Percentiles rank a stretch among this genome's conserved stretches.
phyloP scores from a whole-genome alignment of 1,140 invertebrate species.

The Cherax destructor region DNA sequence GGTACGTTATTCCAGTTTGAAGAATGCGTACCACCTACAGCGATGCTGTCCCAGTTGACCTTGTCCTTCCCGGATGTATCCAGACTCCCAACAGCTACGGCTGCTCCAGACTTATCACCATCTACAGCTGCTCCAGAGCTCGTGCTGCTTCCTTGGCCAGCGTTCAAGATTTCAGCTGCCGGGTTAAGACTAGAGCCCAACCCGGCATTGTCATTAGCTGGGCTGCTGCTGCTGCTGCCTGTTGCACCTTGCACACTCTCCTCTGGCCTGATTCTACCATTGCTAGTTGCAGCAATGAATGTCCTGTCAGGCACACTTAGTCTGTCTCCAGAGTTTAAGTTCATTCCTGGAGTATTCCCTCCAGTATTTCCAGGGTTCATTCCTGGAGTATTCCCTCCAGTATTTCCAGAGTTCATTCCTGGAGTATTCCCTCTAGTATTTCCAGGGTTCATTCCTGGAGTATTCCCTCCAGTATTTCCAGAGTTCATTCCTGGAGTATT shows the following conservation, averaged over 20 bases:
- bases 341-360: not conserved
- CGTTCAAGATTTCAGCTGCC: constrained; percentile 1
- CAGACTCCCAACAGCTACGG: not conserved
- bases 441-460: too few species aligned
- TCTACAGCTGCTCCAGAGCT: not conserved
- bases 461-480: not conserved
- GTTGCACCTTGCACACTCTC: not conserved
- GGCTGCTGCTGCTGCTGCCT: not conserved
- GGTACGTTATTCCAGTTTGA: not conserved
- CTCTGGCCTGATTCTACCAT: not conserved
- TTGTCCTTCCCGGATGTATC: too few species aligned
- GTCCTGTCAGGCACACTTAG: not conserved
- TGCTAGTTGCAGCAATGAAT: constrained; percentile 5
- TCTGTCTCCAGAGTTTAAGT: not conserved
- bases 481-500: not conserved
- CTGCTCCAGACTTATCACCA: not conserved
- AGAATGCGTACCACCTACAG: not conserved
- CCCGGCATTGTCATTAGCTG: not conserved
- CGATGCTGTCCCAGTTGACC: not conserved
- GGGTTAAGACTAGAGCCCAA: not conserved
- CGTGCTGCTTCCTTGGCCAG: not conserved
- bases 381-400: not conserved
- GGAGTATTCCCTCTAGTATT: not conserved
- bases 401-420: too few species aligned
- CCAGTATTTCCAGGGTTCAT: not conserved